Evolutionary conservation across 2,888 invertebrate genomes (phyloP), one percentile per base, ranked within the genome.

Genomic region (Carterocephalus palaemon): DNA sequence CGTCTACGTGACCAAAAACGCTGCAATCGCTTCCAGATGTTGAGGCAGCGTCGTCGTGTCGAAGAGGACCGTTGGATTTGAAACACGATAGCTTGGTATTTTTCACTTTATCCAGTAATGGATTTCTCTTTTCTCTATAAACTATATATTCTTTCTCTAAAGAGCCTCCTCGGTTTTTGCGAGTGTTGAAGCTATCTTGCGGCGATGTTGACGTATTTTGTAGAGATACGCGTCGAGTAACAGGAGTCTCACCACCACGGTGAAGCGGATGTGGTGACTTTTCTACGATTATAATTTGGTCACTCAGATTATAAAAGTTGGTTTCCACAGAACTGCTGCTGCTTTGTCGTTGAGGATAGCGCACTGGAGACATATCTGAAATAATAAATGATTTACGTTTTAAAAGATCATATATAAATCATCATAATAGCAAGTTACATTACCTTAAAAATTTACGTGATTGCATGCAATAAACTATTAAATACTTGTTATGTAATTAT

Each of bases 21-120:
- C 88, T 88, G 62, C 88, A 88, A 23, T 88, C 88, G 51, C 88
- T 88, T 48, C 87, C 88, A 19, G 88, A 88, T 2, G 88, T 88
- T 2, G 88, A 88, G 5, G 80, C 78, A 22, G 85, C 80, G 52
- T 88, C 87, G 9, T 79, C 75, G 39, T 87, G 82, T 17, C 88
- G 78, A 33, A 88, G 67, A 43, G 87, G 88, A 28, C 88, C 88
- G 59, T 85, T 87, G 22, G 89, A 89, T 67, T 88, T 87, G 67
- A 92, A 92, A 67, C 92, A 92, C 16, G 91, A 92, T 46, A 92
- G 69, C 64, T 90, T 88, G 33, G 92, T 92, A 64, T 91, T 92
- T 68, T 92, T 92, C 3, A 92, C 92, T 67, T 90, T 89, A 63
- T 92, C 92, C 45, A 92, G 83, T 48, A 92, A 82, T 28, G 92